A percentile compares a stretch with the other conserved stretches of the same genome.
Evolutionary conservation across 1,140 invertebrate genomes (phyloP).

Genomic region (Zaprionus taronus): DNA sequence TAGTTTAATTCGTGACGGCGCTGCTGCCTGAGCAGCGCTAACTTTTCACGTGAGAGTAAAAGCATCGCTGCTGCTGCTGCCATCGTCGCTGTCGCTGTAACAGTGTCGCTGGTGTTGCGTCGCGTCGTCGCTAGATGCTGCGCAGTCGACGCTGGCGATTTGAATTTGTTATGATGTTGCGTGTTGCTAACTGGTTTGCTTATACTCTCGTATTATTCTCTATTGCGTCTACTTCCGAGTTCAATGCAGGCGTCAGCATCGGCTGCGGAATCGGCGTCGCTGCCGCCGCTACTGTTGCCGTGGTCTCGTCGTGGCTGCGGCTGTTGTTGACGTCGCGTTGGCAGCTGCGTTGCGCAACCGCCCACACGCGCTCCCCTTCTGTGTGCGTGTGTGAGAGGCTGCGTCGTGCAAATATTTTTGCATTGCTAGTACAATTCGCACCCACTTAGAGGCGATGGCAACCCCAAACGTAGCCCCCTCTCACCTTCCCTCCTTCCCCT

Average conservation of each 20-base stretch:
- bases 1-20: slow-evolving; percentile 77
- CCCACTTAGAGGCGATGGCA: slow-evolving; percentile 52
- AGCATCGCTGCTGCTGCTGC: slow-evolving; percentile 42
- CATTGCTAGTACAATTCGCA: slow-evolving; percentile 59
- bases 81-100: slow-evolving; percentile 41
- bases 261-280: slow-evolving; percentile 22
- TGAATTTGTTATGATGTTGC: slow-evolving; percentile 80
- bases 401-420: slow-evolving; percentile 78
- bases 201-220: slow-evolving; percentile 63
- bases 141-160: slow-evolving; percentile 53
- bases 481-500: slow-evolving; percentile 22
- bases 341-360: slow-evolving; percentile 73
- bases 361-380: slow-evolving; percentile 57
- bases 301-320: slow-evolving; percentile 10
- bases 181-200: slow-evolving; percentile 74
- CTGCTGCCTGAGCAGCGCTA: slow-evolving; percentile 60
- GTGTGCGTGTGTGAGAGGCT: slow-evolving; percentile 51
- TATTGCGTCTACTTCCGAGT: slow-evolving; percentile 81
- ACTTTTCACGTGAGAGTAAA: slow-evolving; percentile 80
- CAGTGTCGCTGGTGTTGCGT: slow-evolving; percentile 49
- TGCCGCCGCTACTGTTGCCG: slow-evolving; percentile 15
- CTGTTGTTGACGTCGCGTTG: slow-evolving; percentile 8
- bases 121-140: slow-evolving; percentile 38
- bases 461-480: slow-evolving; percentile 27
- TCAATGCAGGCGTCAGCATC: slow-evolving; percentile 60